Conservation (phyloP, 2,113 vertebrate genomes). For the Tachysurus vachellii region DNA sequence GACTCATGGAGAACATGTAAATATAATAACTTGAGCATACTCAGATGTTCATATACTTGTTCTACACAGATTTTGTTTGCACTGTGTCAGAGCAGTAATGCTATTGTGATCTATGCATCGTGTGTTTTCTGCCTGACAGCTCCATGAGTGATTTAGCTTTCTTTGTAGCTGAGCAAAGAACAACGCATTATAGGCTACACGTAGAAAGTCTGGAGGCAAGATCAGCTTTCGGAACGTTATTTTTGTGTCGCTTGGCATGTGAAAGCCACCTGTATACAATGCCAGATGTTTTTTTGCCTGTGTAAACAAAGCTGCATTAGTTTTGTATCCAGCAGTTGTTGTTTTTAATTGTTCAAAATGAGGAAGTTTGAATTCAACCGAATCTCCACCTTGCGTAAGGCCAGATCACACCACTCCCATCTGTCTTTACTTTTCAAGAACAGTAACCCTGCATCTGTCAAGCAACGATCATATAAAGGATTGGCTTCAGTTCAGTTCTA, state of each 20-base stretch:
- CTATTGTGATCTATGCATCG: neutral
- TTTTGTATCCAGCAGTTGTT: neutral
- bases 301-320: slow-evolving; percentile 1
- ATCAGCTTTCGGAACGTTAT: neutral
- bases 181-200: neutral
- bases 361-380: neutral
- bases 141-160: neutral
- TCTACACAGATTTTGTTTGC: neutral
- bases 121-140: neutral
- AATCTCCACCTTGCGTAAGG: neutral
- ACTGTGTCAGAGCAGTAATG: neutral
- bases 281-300: neutral
- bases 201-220: neutral
- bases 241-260: neutral
- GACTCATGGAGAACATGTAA: neutral
- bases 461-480: no score
- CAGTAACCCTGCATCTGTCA: neutral
- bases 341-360: neutral
- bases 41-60: neutral
- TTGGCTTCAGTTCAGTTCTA: neutral
- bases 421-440: neutral
- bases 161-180: neutral
- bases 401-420: neutral
- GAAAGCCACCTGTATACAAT: neutral
- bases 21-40: neutral